A percentile compares a stretch with the other conserved stretches of the same genome.
Conservation (phyloP, 2,888 invertebrate genomes). For the Diploptera punctata region DNA sequence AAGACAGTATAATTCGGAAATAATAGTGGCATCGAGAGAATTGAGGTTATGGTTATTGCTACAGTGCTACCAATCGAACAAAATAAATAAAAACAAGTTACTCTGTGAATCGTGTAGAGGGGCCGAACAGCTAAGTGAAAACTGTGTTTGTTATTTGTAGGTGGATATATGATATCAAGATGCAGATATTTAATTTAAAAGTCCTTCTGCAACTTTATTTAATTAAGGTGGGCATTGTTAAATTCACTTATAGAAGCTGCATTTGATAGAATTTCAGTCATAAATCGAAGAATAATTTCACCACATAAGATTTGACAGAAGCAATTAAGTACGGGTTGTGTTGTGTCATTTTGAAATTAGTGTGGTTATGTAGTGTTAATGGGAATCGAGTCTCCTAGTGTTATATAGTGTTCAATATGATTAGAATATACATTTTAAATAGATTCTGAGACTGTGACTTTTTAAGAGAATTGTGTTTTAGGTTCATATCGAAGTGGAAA, state of each 20-base stretch:
- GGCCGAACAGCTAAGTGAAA: constrained; percentile 2
- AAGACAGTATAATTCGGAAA: too few species aligned
- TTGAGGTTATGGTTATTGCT: constrained; percentile 11
- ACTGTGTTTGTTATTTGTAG: background rate
- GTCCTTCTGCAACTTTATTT: background rate
- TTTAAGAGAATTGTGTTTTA: too few species aligned
- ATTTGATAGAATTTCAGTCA: background rate
- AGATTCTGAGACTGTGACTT: too few species aligned
- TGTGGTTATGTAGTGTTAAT: background rate
- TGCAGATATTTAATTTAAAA: background rate
- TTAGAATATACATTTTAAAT: too few species aligned
- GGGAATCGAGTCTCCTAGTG: background rate
- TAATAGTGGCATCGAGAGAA: background rate
- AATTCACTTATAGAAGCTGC: background rate
- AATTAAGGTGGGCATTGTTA: background rate
- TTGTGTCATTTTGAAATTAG: background rate
- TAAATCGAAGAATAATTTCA: too few species aligned
- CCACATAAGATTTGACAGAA: too few species aligned
- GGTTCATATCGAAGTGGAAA: too few species aligned
- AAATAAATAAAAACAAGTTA: background rate
- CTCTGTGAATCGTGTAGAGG: constrained; percentile 1
- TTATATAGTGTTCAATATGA: too few species aligned
- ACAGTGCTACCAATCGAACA: background rate
- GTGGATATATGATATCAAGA: background rate
- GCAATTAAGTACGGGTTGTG: background rate